Base-by-base conservation (phyloP, 2,888 invertebrate genomes). In the Vanessa cardui region DNA sequence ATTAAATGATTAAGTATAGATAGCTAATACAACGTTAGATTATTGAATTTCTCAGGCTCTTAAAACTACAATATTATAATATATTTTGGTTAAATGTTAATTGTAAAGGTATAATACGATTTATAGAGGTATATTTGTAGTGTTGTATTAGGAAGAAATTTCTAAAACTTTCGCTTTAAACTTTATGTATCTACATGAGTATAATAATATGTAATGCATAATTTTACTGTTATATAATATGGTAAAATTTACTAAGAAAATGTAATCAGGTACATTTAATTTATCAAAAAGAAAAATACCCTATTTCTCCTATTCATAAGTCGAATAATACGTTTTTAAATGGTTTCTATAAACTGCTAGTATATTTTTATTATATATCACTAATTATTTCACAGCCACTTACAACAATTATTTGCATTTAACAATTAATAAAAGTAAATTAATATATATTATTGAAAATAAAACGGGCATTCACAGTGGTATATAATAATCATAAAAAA, bases 361-460 rank as follows among this genome's bases (percentile, higher is more conserved):
- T 49, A 26, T 39, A 64, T 50, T 49, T 58, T 31, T 65, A 52
- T 60, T 45, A 52, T 26, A 26, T 46, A 65, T 52, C 46, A 65
- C 50, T 67, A 66, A 54, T 49, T 66, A 58, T 58, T 50, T 67
- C 67, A 67, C 67, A 67, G 67, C 67, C 67, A 26, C 56, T 52
- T 63, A 64, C 44, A 52, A 60, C 45, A 58, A 66, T 58, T 50
- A 62, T 62, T 66, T 66, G 61, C 62, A 62, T 44, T 62, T 62
- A 26, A 26, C 31, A 61, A 56, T 46, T 56, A 58, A 47, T 49
- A 49, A 49, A 58, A n/a, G 3, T 1, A 1, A 26, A 54, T 4
- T n/a, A 31, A 31, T 21, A 50, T 21, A 54, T 31, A 2, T 31
- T 6, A 16, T n/a, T 26, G n/a, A 31, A 44, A 39, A 39, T 39